Evolutionary conservation across 1,140 invertebrate species (phyloP).

Genomic region (Augochlora pura): DNA sequence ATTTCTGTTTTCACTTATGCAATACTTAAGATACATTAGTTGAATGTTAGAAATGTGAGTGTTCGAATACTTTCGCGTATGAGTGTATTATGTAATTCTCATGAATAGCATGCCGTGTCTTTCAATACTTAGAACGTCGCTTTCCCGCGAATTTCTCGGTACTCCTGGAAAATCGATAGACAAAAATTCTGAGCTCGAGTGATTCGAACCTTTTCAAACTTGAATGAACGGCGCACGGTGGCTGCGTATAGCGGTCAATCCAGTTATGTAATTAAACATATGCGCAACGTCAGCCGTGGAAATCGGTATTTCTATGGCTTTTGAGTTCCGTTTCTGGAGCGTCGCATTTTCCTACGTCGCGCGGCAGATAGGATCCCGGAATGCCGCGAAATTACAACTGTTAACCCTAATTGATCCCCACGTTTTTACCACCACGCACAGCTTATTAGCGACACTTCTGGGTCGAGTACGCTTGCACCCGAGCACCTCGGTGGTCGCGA

Average conservation of each 20-base stretch:
- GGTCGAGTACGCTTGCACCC: constrained; percentile 17
- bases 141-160: not conserved
- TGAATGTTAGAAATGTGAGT: too few species aligned
- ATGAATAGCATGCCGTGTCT: too few species aligned
- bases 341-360: not conserved
- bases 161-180: not conserved
- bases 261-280: constrained; percentile 70
- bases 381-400: constrained; percentile 56
- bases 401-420: constrained; percentile 63
- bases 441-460: constrained; percentile 49
- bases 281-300: not conserved
- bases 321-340: constrained; percentile 6
- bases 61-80: too few species aligned
- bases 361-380: constrained; percentile 33
- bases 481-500: not conserved
- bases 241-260: constrained; percentile 70
- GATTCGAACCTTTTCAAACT: constrained; percentile 4
- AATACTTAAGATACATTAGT: too few species aligned
- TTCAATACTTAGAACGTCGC: too few species aligned
- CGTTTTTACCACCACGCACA: constrained; percentile 55
- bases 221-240: not conserved
- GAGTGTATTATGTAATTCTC: too few species aligned
- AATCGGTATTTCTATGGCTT: constrained; percentile 56
- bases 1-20: too few species aligned
- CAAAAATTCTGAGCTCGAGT: not conserved